These are phyloP conservation scores for Pygoscelis antarcticus DNA, from an alignment of 2,113 vertebrate species.

Conservation along the genomic window DNA sequence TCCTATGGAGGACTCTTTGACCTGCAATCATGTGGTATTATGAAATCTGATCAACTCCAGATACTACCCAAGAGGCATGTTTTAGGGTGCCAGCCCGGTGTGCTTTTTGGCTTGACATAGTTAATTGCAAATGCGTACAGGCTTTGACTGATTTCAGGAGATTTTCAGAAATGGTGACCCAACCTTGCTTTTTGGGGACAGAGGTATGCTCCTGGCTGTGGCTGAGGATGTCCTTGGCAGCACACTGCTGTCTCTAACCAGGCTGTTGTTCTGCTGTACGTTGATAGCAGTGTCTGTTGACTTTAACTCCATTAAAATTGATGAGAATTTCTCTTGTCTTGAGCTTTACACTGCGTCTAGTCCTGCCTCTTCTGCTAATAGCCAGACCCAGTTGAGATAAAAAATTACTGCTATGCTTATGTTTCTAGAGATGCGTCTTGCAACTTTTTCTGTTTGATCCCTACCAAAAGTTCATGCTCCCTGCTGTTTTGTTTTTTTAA, in stretches of 20 bases:
- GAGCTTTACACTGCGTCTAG: background rate
- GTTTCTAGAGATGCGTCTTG: background rate
- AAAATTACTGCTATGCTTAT: background rate
- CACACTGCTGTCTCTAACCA: rapidly evolving
- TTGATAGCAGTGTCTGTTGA: background rate
- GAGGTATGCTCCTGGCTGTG: background rate
- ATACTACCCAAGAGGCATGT: background rate
- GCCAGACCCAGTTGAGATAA: background rate
- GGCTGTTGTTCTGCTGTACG: background rate
- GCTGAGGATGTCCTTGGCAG: background rate
- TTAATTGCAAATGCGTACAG: background rate
- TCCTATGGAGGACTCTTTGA: background rate
- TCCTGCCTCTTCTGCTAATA: background rate
- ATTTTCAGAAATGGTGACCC: background rate
- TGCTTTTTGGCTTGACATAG: background rate
- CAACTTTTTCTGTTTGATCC: background rate
- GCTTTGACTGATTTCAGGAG: background rate
- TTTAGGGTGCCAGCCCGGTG: background rate
- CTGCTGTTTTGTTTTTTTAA: background rate
- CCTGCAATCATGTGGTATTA: background rate
- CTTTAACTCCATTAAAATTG: background rate
- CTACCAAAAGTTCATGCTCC: background rate
- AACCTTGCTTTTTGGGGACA: background rate
- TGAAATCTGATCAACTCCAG: background rate
- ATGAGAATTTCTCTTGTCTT: background rate